phyloP scores from a whole-genome alignment of 2,113 vertebrate genomes.

The Peromyscus leucopus region DNA sequence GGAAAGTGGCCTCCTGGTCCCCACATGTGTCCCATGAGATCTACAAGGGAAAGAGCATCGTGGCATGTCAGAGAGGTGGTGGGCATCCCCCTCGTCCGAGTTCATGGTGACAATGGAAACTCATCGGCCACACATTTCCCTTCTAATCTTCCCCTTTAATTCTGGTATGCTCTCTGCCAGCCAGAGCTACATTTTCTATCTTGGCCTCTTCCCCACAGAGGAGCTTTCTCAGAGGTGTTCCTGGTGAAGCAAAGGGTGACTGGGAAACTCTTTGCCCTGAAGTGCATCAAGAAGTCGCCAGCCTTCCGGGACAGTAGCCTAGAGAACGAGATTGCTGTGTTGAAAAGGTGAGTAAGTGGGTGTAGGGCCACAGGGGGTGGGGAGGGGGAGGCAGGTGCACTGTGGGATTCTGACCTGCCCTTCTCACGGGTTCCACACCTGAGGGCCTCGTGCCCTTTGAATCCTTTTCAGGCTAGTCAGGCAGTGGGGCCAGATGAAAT shows the following conservation, averaged over 20 bases:
- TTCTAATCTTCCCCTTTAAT: background rate
- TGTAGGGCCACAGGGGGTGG: fast-evolving
- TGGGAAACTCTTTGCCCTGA: constrained; percentile 93
- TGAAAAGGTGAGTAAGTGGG: constrained; percentile 93
- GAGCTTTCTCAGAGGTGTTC: constrained; percentile 96
- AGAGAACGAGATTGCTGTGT: constrained; percentile 96
- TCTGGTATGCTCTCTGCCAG: background rate
- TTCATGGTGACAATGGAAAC: background rate
- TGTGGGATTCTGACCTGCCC: background rate
- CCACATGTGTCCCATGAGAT: background rate
- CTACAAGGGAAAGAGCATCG: background rate
- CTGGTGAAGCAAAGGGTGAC: constrained; percentile 94
- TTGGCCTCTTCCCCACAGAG: constrained; percentile 86
- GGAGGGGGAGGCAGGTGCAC: background rate
- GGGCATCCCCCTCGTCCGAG: background rate
- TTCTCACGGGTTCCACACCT: background rate
- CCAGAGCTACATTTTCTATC: constrained; percentile 40
- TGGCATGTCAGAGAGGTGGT: background rate
- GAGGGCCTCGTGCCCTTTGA: background rate
- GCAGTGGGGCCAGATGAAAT: background rate
- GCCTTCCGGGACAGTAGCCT: constrained; percentile 92
- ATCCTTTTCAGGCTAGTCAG: background rate
- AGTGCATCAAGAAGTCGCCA: constrained; percentile 96
- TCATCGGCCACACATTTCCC: background rate
- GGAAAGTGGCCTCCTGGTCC: background rate